Conservation (phyloP, 2,113 vertebrate species). For the Corythornis vintsioides region DNA sequence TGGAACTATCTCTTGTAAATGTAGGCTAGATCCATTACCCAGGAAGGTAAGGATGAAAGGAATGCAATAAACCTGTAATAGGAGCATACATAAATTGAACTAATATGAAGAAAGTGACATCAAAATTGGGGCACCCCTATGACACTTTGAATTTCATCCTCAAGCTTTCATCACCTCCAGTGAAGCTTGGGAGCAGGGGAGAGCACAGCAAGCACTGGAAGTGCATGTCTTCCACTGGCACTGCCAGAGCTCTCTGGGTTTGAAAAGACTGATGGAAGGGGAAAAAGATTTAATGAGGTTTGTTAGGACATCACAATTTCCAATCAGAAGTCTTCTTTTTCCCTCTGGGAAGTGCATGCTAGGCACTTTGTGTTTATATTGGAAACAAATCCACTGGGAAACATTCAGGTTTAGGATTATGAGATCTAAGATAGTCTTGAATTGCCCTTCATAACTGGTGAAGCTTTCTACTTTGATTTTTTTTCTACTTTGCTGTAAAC, state of each 20-base stretch:
- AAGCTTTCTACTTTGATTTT: background rate
- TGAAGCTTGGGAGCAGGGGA: background rate
- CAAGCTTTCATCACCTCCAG: background rate
- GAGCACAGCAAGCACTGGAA: background rate
- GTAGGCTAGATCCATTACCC: background rate
- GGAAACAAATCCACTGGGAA: background rate
- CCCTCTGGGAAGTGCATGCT: background rate
- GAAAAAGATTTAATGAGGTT: background rate
- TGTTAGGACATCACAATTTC: background rate
- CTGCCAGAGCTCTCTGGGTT: background rate
- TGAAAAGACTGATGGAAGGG: background rate
- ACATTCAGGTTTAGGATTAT: background rate
- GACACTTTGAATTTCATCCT: background rate
- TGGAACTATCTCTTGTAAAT: background rate
- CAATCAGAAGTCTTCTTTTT: background rate
- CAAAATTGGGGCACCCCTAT: background rate
- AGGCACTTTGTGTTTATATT: background rate
- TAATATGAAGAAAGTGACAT: background rate
- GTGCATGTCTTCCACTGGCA: background rate
- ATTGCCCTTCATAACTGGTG: background rate
- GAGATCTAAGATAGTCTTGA: background rate
- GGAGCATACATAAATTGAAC: background rate
- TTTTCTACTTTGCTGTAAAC: background rate
- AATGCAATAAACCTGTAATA: background rate
- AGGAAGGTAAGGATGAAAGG: background rate